Base-by-base conservation (phyloP, 2,888 invertebrate genomes). In the Plebejus argus region DNA sequence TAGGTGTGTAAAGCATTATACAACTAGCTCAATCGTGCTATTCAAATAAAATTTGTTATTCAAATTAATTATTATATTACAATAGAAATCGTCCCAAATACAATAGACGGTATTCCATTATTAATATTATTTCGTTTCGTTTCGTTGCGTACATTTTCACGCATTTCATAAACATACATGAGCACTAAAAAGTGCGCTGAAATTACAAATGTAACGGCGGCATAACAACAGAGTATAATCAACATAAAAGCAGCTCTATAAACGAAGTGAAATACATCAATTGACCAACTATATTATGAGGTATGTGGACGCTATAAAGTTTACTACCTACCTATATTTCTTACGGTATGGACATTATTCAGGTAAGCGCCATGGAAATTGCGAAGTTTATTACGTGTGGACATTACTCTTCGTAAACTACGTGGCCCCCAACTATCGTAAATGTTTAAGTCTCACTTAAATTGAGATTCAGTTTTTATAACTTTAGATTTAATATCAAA, bases 161-260 rank as follows among this genome's bases (percentile, higher is more conserved):
- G 66, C 5, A 66, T 66, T 66, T 66, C 66, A 66, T 66, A 33
- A 61, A 66, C 66, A 66, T 18, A 66, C 61, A 61, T 23, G 12
- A 23, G 12, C 28, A 66, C 28, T 66, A 28, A 66, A 66, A 66
- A 23, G 70, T 70, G 35, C 10, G 20, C 20, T 72, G 28, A 28
- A 66, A 66, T 66, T 66, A 33, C 66, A 33, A 66, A 23, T 66
- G 28, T 66, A 49, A 74, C 49, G 33, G 53, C 6, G 18, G 53
- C 49, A 74, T 12, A 74, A 39, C 33, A 71, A 20, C 33, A 28
- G 23, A 49, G 18, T 49, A 28, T 74, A 53, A 74, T 74, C 74
- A 74, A 74, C 74, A 74, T 74, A 74, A 74, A 74, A 74, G 74
- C 74, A 15, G 23, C 23, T 28, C 18, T 18, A 53, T 53, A 74